phyloP scores from a whole-genome alignment of 2,113 vertebrate genomes.

The Takifugu flavidus region DNA sequence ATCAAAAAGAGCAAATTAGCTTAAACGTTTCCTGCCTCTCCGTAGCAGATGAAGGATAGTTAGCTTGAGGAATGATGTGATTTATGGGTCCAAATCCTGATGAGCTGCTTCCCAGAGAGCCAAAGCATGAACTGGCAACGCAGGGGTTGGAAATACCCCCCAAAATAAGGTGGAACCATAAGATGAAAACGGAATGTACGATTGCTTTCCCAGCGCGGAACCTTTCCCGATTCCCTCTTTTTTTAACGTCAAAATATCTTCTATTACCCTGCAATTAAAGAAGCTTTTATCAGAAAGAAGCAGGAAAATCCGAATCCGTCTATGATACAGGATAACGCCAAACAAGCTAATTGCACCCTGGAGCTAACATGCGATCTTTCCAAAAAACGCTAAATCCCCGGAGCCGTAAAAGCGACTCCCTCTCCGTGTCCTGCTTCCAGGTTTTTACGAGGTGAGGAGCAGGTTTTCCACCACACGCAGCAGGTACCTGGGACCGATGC shows the following conservation, averaged over 20 bases:
- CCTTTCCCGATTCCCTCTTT: background rate
- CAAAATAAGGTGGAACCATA: background rate
- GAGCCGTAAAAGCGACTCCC: slow-evolving; percentile 26
- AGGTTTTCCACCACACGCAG: slow-evolving; percentile 14
- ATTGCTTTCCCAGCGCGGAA: too few species aligned
- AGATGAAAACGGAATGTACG: too few species aligned
- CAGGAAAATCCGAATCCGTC: slow-evolving; percentile 35
- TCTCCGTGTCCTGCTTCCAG: slow-evolving; percentile 19
- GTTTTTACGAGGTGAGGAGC: slow-evolving; percentile 66
- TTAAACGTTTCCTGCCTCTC: slow-evolving; percentile 31
- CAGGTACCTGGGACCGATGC: slow-evolving; percentile 29
- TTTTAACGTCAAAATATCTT: slow-evolving; percentile 20
- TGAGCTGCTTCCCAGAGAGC: slow-evolving; percentile 20
- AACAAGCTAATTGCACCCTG: slow-evolving; percentile 22
- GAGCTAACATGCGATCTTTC: slow-evolving; percentile 38
- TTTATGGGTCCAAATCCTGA: slow-evolving; percentile 22
- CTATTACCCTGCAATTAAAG: slow-evolving; percentile 15
- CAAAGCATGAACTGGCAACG: slow-evolving; percentile 17
- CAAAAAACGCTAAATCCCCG: slow-evolving; percentile 42
- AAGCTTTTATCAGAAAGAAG: slow-evolving; percentile 48
- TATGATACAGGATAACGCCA: slow-evolving; percentile 16
- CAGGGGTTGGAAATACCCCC: background rate
- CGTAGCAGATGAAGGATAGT: slow-evolving; percentile 34
- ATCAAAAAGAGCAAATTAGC: slow-evolving; percentile 32
- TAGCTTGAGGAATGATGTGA: slow-evolving; percentile 36